Conservation (phyloP, 2,113 vertebrate genomes). For the Actinemys pallida region DNA sequence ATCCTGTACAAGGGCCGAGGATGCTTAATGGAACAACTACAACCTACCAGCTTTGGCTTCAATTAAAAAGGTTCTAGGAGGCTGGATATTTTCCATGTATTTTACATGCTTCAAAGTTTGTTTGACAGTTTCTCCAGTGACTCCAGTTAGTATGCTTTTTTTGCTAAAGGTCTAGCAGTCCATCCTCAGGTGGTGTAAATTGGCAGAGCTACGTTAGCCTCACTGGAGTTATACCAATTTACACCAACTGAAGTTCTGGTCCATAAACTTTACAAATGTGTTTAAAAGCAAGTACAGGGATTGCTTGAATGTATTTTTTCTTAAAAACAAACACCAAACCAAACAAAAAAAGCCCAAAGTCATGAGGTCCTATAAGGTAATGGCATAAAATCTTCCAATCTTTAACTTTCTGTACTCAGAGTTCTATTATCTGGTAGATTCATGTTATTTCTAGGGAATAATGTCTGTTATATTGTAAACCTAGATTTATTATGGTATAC, state of each 20-base stretch:
- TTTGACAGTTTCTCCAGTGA: constrained; percentile 23
- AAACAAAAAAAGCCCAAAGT: neutral
- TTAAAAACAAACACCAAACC: neutral
- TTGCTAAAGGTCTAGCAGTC: neutral
- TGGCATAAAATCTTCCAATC: neutral
- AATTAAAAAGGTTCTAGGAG: neutral
- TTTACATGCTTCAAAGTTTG: neutral
- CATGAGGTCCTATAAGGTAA: neutral
- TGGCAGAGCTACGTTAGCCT: neutral
- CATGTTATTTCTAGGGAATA: constrained; percentile 12
- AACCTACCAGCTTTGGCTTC: neutral
- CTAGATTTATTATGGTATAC: neutral
- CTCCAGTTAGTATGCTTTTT: neutral
- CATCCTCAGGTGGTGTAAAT: neutral
- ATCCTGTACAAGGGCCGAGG: neutral
- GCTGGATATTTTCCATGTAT: neutral
- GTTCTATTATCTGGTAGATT: neutral
- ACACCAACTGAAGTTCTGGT: neutral
- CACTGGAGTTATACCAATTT: neutral
- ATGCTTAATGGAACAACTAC: neutral
- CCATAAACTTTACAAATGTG: neutral
- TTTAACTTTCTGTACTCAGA: neutral
- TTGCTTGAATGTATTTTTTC: neutral
- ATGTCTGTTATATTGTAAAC: neutral
- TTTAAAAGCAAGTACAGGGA: neutral